A percentile compares a stretch with the other conserved stretches of the same genome.
Evolutionary conservation across 2,797 vertebrate genomes (phyloP).

Genomic region (Botia almorhae): DNA sequence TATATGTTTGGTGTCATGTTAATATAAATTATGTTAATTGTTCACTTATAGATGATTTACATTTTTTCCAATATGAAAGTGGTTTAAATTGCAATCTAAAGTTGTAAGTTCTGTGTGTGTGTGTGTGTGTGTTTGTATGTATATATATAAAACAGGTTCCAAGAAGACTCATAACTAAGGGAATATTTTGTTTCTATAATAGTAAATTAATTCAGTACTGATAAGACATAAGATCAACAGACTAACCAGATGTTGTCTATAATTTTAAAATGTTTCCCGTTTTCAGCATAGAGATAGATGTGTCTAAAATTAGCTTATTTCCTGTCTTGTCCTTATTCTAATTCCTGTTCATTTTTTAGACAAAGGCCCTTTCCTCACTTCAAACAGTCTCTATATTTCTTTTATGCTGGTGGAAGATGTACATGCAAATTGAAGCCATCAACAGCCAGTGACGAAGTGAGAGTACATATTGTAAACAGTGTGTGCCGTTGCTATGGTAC

Average conservation of each 20-base stretch:
- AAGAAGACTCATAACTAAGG: background rate
- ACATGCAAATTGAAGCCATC: slow-evolving; percentile 89
- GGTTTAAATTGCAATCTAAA: background rate
- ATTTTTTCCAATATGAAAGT: background rate
- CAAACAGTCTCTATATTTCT: slow-evolving; percentile 64
- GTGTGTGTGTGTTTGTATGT: too few relatives aligned
- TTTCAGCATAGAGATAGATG: background rate
- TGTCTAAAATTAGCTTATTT: background rate
- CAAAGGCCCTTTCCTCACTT: slow-evolving; percentile 2
- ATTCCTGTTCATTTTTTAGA: background rate
- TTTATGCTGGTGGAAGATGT: slow-evolving; percentile 71
- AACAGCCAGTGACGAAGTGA: slow-evolving; percentile 92
- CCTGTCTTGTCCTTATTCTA: background rate
- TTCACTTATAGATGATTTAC: background rate
- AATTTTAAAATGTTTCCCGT: too few relatives aligned
- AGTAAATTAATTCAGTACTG: background rate
- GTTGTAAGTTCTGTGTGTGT: too few relatives aligned
- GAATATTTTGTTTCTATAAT: background rate
- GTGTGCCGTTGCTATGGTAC: slow-evolving; percentile 92
- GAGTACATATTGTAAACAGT: slow-evolving; percentile 92
- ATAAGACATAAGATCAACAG: too few relatives aligned
- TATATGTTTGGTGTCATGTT: background rate
- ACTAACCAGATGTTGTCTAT: too few relatives aligned
- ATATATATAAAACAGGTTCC: background rate
- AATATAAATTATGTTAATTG: background rate